A percentile compares a stretch with the other conserved stretches of the same genome.
These are phyloP conservation scores for Callopanchax toddi DNA, from an alignment of 2,113 vertebrate genomes.

Conservation along the genomic window DNA sequence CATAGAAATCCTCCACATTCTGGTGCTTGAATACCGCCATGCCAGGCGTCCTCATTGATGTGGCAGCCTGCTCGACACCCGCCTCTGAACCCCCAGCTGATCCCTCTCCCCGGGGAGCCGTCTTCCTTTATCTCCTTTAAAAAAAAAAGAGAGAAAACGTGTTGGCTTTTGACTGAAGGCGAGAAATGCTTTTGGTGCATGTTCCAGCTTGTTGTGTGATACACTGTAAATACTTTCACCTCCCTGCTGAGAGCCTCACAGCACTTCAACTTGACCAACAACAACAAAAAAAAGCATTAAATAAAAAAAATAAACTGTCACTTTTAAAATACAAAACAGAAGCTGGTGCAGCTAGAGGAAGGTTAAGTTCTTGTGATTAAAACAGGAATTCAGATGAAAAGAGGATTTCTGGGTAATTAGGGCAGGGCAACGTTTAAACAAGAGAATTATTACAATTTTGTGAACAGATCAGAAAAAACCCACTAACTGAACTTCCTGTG, in stretches of 20 bases:
- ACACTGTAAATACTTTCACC: slow-evolving; percentile 40
- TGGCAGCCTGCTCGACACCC: slow-evolving; percentile 38
- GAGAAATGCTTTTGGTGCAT: slow-evolving; percentile 41
- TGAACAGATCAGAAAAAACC: neutral
- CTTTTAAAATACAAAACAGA: neutral
- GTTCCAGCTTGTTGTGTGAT: slow-evolving; percentile 58
- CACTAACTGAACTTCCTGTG: slow-evolving; percentile 10
- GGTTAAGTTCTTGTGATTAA: slow-evolving; percentile 35
- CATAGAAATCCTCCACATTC: slow-evolving; percentile 92
- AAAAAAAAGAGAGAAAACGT: slow-evolving; percentile 11
- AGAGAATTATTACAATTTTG: neutral
- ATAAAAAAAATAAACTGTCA: neutral
- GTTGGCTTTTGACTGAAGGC: slow-evolving; percentile 25
- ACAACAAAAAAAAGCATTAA: neutral
- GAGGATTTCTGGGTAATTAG: slow-evolving; percentile 55
- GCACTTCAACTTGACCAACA: neutral
- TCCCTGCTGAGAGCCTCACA: neutral
- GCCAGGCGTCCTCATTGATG: slow-evolving; percentile 85
- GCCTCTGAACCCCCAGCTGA: slow-evolving; percentile 11
- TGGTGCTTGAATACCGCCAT: slow-evolving; percentile 96
- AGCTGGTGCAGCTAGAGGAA: slow-evolving; percentile 4
- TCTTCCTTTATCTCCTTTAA: neutral
- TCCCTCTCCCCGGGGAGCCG: slow-evolving; percentile 5
- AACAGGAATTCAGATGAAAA: slow-evolving; percentile 52
- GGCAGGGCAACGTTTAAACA: slow-evolving; percentile 40